Conservation (phyloP, 1,140 invertebrate genomes). For the Whitmania pigra region DNA sequence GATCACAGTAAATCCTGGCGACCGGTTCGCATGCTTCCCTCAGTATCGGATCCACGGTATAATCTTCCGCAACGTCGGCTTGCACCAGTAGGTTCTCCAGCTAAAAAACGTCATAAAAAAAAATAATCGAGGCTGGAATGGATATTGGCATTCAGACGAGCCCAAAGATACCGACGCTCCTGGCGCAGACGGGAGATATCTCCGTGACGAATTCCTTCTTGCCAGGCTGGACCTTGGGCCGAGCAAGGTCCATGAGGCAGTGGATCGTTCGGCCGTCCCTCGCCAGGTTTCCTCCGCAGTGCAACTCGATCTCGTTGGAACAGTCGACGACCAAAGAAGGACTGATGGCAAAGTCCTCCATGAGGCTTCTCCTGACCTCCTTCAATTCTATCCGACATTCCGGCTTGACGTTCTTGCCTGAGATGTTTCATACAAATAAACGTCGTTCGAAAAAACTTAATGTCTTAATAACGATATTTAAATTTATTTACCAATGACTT, state of each 20-base stretch:
- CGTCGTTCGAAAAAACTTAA: neutral
- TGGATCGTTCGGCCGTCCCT: constrained; percentile 77
- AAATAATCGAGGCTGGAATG: neutral
- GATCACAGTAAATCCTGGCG: constrained; percentile 65
- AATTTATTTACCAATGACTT: too few relatives aligned
- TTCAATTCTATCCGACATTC: constrained; percentile 71
- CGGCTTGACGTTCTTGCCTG: constrained; percentile 52
- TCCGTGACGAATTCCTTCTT: constrained; percentile 2
- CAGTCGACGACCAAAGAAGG: constrained; percentile 74
- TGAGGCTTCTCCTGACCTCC: constrained; percentile 72
- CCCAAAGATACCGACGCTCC: constrained; percentile 23
- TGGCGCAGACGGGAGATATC: constrained; percentile 20
- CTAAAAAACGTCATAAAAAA: constrained; percentile 40
- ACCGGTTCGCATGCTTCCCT: constrained; percentile 47
- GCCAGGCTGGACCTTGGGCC: constrained; percentile 19
- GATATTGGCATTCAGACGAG: neutral
- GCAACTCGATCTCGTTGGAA: constrained; percentile 56
- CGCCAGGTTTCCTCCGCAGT: constrained; percentile 49
- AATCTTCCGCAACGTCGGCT: constrained; percentile 55
- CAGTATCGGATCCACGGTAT: constrained; percentile 48
- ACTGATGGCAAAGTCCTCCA: constrained; percentile 81
- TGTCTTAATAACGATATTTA: too few relatives aligned
- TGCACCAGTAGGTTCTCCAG: constrained; percentile 55
- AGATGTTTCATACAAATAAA: neutral
- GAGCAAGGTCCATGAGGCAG: constrained; percentile 82